Evolutionary conservation across 2,113 vertebrate genomes (phyloP).

Genomic region (Peromyscus polionotus): DNA sequence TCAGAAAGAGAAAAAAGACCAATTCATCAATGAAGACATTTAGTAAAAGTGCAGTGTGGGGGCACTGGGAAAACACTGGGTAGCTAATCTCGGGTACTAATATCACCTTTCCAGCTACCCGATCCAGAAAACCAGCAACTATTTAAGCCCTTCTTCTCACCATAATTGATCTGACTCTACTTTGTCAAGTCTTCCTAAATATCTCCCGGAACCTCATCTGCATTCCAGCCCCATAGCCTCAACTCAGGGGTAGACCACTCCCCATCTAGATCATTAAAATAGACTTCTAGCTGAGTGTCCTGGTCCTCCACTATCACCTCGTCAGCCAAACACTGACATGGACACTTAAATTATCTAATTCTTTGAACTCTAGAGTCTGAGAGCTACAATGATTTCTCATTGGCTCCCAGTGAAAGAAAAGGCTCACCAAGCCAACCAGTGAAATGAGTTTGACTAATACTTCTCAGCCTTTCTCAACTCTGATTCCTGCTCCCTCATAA

Average conservation of each 20-base stretch:
- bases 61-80: not conserved
- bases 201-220: not conserved
- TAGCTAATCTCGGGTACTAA: not conserved
- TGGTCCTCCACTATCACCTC: not conserved
- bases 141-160: not conserved
- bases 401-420: not conserved
- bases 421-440: constrained; percentile 1
- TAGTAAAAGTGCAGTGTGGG: not conserved
- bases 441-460: not conserved
- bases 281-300: not conserved
- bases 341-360: not conserved
- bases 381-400: constrained; percentile 11
- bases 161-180: constrained; percentile 26
- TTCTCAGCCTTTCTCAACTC: not conserved
- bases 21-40: constrained; percentile 10
- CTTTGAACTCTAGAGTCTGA: not conserved
- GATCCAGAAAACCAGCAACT: constrained; percentile 32
- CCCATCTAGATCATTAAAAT: not conserved
- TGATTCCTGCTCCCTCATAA: not conserved
- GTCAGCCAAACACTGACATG: not conserved
- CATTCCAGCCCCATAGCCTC: not conserved
- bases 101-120: not conserved
- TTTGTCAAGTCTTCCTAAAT: not conserved
- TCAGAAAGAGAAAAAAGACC: constrained; percentile 34
- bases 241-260: not conserved